Base-by-base conservation (phyloP, 1,140 invertebrate genomes). In the Drosophila chauvacae region DNA sequence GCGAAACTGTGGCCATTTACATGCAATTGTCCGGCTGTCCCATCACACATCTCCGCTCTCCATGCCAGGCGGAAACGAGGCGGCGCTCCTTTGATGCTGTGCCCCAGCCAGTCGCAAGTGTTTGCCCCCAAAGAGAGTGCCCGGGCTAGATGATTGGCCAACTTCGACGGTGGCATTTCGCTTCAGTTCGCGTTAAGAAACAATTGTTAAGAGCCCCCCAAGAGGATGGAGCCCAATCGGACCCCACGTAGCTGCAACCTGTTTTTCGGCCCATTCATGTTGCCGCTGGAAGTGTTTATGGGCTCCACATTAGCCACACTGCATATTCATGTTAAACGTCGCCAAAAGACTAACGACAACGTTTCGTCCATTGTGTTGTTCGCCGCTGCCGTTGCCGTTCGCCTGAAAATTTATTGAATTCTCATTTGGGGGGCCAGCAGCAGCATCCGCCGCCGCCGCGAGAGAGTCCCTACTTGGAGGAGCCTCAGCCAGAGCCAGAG, bases 231-330 rank as follows among this genome's bases (percentile, higher is more conserved):
- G 58, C 61, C 64, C 71, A 68, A 76, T 37, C 50, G 30, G 3
- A 61, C 63, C 61, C 56, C 75, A 88, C 85, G 85, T 90, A 65
- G 85, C 62, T 39, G 60, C 86, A 90, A 90, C 85, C 85, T 90
- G 85, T 90, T 88, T 65, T 83, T 50, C 23, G 69, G 75, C 45
- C 64, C 81, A 90, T 90, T 90, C 86, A 90, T 90, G 85, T 90
- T 90, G 86, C 85, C 85, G 85, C 81, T 90, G 70, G 78, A 91
- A 91, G 88, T 91, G 88, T 91, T 91, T 91, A 91, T 91, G 88
- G 88, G 88, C 88, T 91, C 88, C 88, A 91, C 88, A 91, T 91
- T 91, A 91, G 88, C 88, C 79, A 91, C 88, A 91, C 88, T 91
- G 88, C 88, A 91, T 91, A 91, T 91, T 91, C 88, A 91, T 91